Conservation (phyloP, 1,140 invertebrate species). For the Zaprionus inermis region DNA sequence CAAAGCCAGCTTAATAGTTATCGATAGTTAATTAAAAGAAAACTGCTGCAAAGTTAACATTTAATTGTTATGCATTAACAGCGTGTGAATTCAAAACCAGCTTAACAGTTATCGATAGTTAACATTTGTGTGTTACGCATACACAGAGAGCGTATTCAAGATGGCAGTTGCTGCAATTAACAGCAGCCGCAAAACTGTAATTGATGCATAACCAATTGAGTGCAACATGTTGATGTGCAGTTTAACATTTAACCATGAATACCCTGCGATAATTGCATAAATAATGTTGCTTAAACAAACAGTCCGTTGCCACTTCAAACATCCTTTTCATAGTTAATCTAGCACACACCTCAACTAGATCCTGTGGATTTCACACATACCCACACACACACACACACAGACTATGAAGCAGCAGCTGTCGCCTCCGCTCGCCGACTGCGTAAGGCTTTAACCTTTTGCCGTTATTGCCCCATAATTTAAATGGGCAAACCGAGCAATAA, state of each 20-base stretch:
- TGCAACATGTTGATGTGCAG: not conserved
- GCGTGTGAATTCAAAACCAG: no score
- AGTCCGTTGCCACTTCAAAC: not conserved
- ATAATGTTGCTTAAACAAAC: not conserved
- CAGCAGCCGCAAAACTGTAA: not conserved
- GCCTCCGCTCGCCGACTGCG: conserved; percentile 9
- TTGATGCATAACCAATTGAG: not conserved
- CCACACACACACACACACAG: conserved; percentile 7
- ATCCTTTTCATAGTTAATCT: conserved; percentile 25
- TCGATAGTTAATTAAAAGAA: no score
- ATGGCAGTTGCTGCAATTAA: not conserved
- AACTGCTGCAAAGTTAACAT: no score
- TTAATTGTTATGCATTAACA: no score
- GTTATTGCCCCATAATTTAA: conserved; percentile 69
- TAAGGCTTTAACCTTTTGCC: conserved; percentile 30
- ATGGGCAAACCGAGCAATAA: conserved; percentile 75
- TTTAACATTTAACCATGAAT: not conserved
- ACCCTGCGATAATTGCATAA: not conserved
- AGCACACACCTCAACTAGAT: conserved; percentile 24
- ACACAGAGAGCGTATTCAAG: not conserved
- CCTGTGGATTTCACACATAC: conserved; percentile 25
- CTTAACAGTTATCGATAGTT: not conserved
- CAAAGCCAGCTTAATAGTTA: no score
- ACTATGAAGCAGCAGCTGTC: conserved; percentile 28
- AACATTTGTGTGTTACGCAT: not conserved